These are phyloP conservation scores for Corydoras maculifer DNA, from an alignment of 2,113 vertebrate genomes.

Conservation along the genomic window DNA sequence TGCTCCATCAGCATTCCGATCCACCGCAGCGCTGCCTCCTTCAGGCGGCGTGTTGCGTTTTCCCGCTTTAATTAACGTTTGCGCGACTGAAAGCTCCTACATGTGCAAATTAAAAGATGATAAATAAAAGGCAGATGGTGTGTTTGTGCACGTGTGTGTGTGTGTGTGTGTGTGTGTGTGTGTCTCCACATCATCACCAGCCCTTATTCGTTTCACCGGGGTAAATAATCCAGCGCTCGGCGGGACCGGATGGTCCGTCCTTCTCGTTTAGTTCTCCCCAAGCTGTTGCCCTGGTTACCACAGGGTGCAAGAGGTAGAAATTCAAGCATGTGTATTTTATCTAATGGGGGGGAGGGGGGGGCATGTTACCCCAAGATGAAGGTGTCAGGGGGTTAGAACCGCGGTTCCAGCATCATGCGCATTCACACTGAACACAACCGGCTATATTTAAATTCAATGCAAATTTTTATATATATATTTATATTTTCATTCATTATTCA, in stretches of 20 bases:
- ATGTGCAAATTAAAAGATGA: slow-evolving; percentile 16
- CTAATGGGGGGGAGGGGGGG: no score
- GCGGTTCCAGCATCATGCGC: background rate
- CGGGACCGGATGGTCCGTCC: background rate
- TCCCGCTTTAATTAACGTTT: slow-evolving; percentile 7
- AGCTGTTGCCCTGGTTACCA: slow-evolving; percentile 19
- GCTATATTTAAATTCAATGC: no score
- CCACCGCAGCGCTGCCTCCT: no score
- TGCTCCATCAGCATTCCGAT: no score
- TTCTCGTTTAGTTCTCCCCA: slow-evolving; percentile 1
- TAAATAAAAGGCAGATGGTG: background rate
- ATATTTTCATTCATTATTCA: background rate
- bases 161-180: background rate
- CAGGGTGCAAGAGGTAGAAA: slow-evolving; percentile 12
- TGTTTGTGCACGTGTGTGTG: background rate
- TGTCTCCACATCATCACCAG: no score
- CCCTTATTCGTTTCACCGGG: background rate
- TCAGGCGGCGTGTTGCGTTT: background rate
- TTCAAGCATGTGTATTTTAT: background rate
- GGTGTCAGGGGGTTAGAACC: no score
- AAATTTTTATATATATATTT: no score
- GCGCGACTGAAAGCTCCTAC: background rate
- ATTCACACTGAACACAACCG: no score
- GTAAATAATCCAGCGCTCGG: background rate
- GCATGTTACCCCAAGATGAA: no score